Percentiles rank a stretch among this genome's conserved stretches.
Evolutionary conservation across 2,797 vertebrate species (phyloP).

Genomic region (Lycodopsis pacificus): DNA sequence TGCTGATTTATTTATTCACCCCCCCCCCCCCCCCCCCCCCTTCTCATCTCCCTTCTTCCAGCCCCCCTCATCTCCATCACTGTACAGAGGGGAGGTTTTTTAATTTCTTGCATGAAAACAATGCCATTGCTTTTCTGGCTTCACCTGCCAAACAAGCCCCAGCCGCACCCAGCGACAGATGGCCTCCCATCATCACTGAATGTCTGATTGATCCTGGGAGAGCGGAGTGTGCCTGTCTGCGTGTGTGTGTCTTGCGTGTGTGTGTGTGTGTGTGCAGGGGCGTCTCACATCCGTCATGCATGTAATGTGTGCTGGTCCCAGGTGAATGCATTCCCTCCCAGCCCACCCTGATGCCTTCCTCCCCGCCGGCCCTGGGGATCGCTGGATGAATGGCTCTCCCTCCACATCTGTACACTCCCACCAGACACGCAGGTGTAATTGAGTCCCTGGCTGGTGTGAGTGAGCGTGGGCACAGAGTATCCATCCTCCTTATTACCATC

Average conservation of each 20-base stretch:
- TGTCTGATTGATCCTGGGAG: slow-evolving; percentile 88
- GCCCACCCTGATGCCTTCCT: slow-evolving; percentile 66
- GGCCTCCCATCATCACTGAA: slow-evolving; percentile 84
- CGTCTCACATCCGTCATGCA: slow-evolving; percentile 78
- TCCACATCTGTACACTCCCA: slow-evolving; percentile 79
- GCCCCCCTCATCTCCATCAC: slow-evolving; percentile 80
- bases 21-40: slow-evolving; percentile 49
- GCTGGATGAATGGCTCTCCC: slow-evolving; percentile 79
- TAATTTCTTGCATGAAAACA: slow-evolving; percentile 88
- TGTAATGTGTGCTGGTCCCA: slow-evolving; percentile 79
- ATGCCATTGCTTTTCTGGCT: slow-evolving; percentile 84
- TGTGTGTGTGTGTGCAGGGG: slow-evolving; percentile 15
- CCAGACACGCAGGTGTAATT: slow-evolving; percentile 80
- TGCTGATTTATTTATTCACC: slow-evolving; percentile 84
- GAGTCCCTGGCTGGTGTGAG: slow-evolving; percentile 76
- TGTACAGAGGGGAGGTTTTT: slow-evolving; percentile 80
- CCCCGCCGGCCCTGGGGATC: slow-evolving; percentile 71
- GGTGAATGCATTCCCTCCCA: slow-evolving; percentile 71
- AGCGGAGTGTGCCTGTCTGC: slow-evolving; percentile 23
- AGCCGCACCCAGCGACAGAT: slow-evolving; percentile 85
- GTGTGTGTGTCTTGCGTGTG: slow-evolving; percentile 1
- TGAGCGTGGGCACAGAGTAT: slow-evolving; percentile 66
- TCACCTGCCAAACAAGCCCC: slow-evolving; percentile 85
- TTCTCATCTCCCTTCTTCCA: slow-evolving; percentile 67
- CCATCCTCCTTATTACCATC: slow-evolving; percentile 77